A percentile compares a stretch with the other conserved stretches of the same genome.
phyloP scores from a whole-genome alignment of 1,140 invertebrate species.

The Drosophila ananassae region DNA sequence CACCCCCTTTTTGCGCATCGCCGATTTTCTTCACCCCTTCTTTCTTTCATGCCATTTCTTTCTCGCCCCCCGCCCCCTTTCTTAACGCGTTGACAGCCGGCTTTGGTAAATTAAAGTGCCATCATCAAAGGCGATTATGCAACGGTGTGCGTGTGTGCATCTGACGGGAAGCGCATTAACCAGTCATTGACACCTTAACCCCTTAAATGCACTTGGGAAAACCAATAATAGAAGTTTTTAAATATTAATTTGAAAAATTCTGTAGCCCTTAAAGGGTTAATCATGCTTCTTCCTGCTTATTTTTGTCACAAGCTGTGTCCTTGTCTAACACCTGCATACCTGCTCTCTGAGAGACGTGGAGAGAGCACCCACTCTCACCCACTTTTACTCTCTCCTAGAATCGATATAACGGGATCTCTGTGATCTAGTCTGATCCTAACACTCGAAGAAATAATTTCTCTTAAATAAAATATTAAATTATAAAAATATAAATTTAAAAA shows the following conservation, averaged over 20 bases:
- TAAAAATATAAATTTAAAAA: no score
- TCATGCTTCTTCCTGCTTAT: no score
- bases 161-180: constrained; percentile 44
- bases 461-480: no score
- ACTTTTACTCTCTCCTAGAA: no score
- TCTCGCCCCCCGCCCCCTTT: neutral
- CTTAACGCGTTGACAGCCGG: constrained; percentile 41
- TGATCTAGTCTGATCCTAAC: neutral
- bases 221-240: neutral
- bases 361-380: no score
- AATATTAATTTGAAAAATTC: neutral
- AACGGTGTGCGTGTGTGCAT: constrained; percentile 30
- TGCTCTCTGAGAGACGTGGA: no score
- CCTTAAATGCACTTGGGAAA: neutral
- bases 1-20: neutral
- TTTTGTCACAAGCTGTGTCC: no score
- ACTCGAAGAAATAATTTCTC: no score
- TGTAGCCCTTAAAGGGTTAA: no score
- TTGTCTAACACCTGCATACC: no score
- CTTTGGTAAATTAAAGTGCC: constrained; percentile 35
- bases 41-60: constrained; percentile 5
- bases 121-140: constrained; percentile 38
- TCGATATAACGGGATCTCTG: no score
- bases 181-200: constrained; percentile 61
- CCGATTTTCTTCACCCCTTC: no score